Evolutionary conservation across 2,888 invertebrate species (phyloP).

Genomic region (Brachynemurus nebulosus): DNA sequence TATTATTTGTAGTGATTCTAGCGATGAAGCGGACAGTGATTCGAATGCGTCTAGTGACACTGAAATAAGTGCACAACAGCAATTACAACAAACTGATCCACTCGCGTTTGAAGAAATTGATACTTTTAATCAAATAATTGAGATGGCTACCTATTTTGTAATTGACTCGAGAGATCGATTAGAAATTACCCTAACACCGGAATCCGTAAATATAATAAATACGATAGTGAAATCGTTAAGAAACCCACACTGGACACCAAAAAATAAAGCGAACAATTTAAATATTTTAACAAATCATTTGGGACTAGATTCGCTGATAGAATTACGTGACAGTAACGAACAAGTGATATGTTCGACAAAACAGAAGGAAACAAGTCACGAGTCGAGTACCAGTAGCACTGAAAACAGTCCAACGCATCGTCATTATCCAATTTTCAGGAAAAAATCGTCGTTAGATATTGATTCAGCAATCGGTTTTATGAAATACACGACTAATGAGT

Average conservation of each 20-base stretch:
- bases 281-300: slow-evolving; percentile 3
- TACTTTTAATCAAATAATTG: slow-evolving; percentile 7
- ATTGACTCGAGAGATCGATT: slow-evolving; percentile 52
- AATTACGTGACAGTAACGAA: slow-evolving; percentile 5
- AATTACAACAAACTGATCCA: neutral
- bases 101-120: neutral
- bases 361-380: neutral
- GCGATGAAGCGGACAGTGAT: slow-evolving; percentile 38
- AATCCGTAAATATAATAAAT: slow-evolving; percentile 34
- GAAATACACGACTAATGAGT: neutral
- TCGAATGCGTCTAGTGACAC: slow-evolving; percentile 32
- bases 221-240: neutral
- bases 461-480: slow-evolving; percentile 11
- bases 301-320: slow-evolving; percentile 2
- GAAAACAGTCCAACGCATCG: neutral
- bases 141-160: slow-evolving; percentile 49
- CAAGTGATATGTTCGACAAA: slow-evolving; percentile 5
- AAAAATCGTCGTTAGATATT: slow-evolving; percentile 15
- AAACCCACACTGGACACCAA: neutral
- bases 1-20: slow-evolving; percentile 33
- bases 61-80: slow-evolving; percentile 19
- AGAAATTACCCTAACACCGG: slow-evolving; percentile 54
- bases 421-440: too few species aligned
- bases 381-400: neutral
- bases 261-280: neutral